phyloP scores from a whole-genome alignment of 2,113 vertebrate species.

The Sclerurus mexicanus region DNA sequence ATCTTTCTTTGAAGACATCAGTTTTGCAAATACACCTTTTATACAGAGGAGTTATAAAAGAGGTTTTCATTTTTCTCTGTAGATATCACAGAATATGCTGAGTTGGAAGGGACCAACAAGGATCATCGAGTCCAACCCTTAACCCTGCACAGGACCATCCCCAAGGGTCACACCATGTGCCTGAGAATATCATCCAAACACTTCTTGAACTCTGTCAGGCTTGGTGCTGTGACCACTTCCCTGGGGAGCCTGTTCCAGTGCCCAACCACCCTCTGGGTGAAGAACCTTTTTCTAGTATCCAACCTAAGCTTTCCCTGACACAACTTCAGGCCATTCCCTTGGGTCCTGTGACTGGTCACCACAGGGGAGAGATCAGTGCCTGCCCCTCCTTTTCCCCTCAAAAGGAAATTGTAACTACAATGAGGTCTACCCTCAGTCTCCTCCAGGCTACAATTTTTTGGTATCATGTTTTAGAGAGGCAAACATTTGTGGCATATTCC shows the following conservation, averaged over 20 bases:
- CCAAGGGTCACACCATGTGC: background rate
- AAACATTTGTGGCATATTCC: slow-evolving; percentile 19
- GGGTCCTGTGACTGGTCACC: background rate
- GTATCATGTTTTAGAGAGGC: slow-evolving; percentile 8
- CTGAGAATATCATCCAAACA: background rate
- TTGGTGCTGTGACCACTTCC: background rate
- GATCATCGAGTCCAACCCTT: background rate
- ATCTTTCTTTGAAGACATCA: background rate
- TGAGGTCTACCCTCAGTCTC: background rate
- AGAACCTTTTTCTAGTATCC: background rate
- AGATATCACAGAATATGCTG: background rate
- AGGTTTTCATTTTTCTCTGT: slow-evolving; percentile 8
- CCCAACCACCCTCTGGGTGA: background rate
- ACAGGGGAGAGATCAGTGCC: background rate
- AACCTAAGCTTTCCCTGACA: background rate
- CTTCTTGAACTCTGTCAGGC: background rate
- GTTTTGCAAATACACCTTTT: background rate
- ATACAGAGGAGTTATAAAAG: background rate
- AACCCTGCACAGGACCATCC: background rate
- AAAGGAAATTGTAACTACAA: background rate
- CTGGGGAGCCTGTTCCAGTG: background rate
- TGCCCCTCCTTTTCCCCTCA: background rate
- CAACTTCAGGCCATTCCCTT: background rate
- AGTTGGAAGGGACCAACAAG: background rate
- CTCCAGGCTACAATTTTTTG: background rate